Conservation (phyloP, 2,888 invertebrate genomes). For the Sphecodes monilicornis region DNA sequence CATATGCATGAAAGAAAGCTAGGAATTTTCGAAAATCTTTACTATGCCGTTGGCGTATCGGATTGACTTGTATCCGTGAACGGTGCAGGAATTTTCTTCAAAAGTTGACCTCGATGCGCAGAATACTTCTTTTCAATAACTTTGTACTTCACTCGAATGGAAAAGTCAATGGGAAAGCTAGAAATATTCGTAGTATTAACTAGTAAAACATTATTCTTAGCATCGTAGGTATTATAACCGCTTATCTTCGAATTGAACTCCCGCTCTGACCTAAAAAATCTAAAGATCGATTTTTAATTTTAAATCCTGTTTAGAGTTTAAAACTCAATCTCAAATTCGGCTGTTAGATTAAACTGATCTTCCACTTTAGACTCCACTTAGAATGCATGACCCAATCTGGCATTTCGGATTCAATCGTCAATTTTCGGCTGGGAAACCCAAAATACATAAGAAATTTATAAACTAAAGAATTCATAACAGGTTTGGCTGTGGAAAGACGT, state of each 20-base stretch:
- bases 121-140: not conserved
- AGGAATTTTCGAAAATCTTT: constrained; percentile 38
- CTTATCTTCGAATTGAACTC: too few relatives aligned
- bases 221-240: too few relatives aligned
- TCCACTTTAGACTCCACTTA: not conserved
- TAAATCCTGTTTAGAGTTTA: too few relatives aligned
- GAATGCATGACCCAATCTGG: not conserved
- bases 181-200: not conserved
- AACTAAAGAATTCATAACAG: not conserved
- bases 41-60: constrained; percentile 20
- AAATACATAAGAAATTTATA: not conserved
- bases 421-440: not conserved
- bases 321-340: not conserved
- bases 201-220: too few relatives aligned
- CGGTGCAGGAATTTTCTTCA: not conserved
- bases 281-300: too few relatives aligned
- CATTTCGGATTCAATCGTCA: not conserved
- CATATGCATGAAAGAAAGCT: constrained; percentile 52
- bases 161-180: not conserved
- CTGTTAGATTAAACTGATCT: not conserved
- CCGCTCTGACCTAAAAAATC: too few relatives aligned
- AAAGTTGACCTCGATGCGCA: not conserved
- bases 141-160: not conserved
- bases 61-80: constrained; percentile 23
- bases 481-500: not conserved